Percentiles rank a stretch among this genome's conserved stretches.
These are phyloP conservation scores for Leptosomus discolor DNA, from an alignment of 2,113 vertebrate genomes.

Conservation along the genomic window DNA sequence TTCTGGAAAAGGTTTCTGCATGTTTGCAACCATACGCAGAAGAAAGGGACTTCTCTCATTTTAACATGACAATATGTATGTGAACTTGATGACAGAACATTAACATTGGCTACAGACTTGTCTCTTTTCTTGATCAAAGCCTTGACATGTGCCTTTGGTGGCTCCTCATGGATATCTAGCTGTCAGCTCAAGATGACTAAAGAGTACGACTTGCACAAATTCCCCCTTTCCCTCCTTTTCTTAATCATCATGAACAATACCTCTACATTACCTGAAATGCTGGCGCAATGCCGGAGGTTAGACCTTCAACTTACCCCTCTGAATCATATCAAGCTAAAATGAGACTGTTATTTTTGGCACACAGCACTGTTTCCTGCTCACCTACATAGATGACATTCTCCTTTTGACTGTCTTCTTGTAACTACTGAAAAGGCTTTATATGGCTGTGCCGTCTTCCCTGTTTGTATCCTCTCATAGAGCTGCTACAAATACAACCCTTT, in stretches of 20 bases:
- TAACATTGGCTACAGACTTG: background rate
- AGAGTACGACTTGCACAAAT: background rate
- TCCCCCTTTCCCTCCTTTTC: background rate
- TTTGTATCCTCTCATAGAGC: background rate
- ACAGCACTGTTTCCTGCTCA: background rate
- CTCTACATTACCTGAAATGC: background rate
- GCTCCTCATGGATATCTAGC: background rate
- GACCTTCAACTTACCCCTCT: background rate
- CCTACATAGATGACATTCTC: background rate
- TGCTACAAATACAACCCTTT: background rate
- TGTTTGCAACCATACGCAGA: background rate
- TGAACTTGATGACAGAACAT: background rate
- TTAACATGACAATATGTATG: background rate
- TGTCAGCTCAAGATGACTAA: background rate
- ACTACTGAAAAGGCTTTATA: background rate
- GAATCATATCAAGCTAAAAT: background rate
- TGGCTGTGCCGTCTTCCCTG: background rate
- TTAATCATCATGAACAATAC: background rate
- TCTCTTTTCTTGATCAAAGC: background rate
- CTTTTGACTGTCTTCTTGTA: background rate
- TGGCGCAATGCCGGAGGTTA: background rate
- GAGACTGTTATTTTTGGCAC: background rate
- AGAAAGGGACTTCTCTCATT: background rate
- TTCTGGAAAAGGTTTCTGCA: background rate
- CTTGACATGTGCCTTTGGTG: background rate